Percentiles rank a stretch among this genome's conserved stretches.
Conservation (phyloP, 2,113 vertebrate genomes). For the Eupsittula cactorum region DNA sequence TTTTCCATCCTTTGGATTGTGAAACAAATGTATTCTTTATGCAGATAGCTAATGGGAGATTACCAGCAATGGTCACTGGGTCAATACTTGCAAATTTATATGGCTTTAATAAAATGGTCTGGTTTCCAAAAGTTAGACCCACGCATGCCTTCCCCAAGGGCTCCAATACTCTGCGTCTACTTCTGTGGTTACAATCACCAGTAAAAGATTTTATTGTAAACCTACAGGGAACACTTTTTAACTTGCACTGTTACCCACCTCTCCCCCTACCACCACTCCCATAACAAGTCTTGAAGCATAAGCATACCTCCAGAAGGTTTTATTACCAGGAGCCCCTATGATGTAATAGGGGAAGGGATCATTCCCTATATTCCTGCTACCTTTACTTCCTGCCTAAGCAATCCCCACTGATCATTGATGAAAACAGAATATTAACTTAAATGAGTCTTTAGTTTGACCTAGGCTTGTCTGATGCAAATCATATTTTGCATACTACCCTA, state of each 20-base stretch:
- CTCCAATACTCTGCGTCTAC: background rate
- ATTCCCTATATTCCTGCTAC: background rate
- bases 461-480: background rate
- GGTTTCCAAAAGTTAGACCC: background rate
- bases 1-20: background rate
- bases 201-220: background rate
- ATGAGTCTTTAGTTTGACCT: background rate
- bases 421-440: background rate
- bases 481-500: background rate
- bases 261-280: background rate
- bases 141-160: background rate
- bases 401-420: background rate
- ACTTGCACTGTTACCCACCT: background rate
- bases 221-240: background rate
- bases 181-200: background rate
- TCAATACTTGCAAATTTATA: background rate
- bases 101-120: background rate
- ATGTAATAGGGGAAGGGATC: background rate
- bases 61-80: background rate
- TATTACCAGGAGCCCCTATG: background rate
- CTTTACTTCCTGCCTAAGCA: background rate
- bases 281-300: background rate
- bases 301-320: background rate
- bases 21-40: background rate
- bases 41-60: background rate